Percentiles rank a stretch among this genome's conserved stretches.
These are phyloP conservation scores for Drosophila auraria DNA, from an alignment of 1,140 invertebrate genomes.

Conservation along the genomic window DNA sequence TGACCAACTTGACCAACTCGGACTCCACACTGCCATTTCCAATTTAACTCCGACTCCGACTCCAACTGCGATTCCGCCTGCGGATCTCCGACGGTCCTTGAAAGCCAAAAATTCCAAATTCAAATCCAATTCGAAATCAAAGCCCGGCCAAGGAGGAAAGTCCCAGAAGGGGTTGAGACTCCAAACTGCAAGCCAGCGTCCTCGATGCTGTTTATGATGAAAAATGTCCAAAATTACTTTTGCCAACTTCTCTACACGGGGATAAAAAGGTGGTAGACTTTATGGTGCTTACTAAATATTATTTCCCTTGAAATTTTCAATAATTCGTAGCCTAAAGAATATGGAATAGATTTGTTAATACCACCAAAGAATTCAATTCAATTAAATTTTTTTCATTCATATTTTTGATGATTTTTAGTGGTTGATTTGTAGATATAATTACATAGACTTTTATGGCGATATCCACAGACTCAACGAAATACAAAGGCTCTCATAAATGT, in stretches of 20 bases:
- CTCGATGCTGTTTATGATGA: constrained; percentile 71
- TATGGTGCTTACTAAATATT: not conserved
- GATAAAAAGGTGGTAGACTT: not conserved
- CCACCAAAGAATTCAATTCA: too few relatives aligned
- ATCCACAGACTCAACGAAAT: too few relatives aligned
- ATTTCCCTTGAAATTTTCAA: not conserved
- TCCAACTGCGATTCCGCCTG: constrained; percentile 28
- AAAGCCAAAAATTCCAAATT: constrained; percentile 81
- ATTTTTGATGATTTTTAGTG: too few relatives aligned
- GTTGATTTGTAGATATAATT: too few relatives aligned
- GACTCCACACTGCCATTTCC: constrained; percentile 34
- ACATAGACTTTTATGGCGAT: too few relatives aligned
- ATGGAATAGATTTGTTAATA: too few relatives aligned
- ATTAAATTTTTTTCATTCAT: too few relatives aligned
- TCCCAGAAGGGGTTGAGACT: constrained; percentile 32
- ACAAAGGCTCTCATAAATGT: not conserved
- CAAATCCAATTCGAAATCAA: constrained; percentile 83
- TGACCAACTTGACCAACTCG: constrained; percentile 61
- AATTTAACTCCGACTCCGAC: constrained; percentile 15
- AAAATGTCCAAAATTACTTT: constrained; percentile 79
- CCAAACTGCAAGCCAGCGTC: constrained; percentile 41
- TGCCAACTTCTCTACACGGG: constrained; percentile 30
- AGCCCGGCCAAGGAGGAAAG: constrained; percentile 43
- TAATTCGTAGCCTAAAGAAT: too few relatives aligned
- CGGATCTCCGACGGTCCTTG: constrained; percentile 38